Evolutionary conservation across 2,888 invertebrate species (phyloP).

Genomic region (Sarcophaga carnaria): DNA sequence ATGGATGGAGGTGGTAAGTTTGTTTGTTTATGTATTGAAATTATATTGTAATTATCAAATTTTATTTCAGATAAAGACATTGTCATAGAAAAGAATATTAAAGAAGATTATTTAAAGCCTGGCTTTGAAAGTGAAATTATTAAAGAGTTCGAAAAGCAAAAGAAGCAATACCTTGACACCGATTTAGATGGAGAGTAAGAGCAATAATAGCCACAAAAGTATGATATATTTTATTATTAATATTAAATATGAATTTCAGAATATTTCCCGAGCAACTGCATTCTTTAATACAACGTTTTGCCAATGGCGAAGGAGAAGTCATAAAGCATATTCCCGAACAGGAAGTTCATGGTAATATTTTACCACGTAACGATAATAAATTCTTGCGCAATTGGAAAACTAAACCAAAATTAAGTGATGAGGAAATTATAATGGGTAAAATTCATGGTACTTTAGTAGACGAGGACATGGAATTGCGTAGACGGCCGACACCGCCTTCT

Average conservation of each 20-base stretch:
- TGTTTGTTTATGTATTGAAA: constrained; percentile 1
- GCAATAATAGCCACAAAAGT: background rate
- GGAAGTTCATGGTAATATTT: constrained; percentile 74
- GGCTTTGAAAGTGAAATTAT: constrained; percentile 79
- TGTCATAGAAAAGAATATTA: constrained; percentile 79
- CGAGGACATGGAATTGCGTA: constrained; percentile 72
- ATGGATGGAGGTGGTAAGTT: constrained; percentile 77
- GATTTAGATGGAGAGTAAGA: constrained; percentile 84
- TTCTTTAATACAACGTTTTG: constrained; percentile 79
- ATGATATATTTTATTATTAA: background rate
- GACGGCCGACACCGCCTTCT: constrained; percentile 67
- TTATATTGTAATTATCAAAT: background rate
- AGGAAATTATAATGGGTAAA: constrained; percentile 80
- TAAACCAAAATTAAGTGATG: constrained; percentile 78
- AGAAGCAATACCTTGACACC: constrained; percentile 80
- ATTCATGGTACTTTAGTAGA: constrained; percentile 80
- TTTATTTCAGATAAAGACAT: constrained; percentile 71
- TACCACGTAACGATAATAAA: constrained; percentile 77
- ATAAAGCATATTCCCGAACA: constrained; percentile 66
- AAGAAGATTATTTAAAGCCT: constrained; percentile 84
- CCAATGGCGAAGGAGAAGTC: constrained; percentile 74
- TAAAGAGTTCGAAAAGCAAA: constrained; percentile 78
- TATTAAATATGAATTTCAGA: constrained; percentile 70
- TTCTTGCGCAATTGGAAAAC: constrained; percentile 66
- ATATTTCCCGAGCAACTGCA: constrained; percentile 80